Evolutionary conservation across 2,113 vertebrate genomes (phyloP).

Genomic region (Hyaena hyaena): DNA sequence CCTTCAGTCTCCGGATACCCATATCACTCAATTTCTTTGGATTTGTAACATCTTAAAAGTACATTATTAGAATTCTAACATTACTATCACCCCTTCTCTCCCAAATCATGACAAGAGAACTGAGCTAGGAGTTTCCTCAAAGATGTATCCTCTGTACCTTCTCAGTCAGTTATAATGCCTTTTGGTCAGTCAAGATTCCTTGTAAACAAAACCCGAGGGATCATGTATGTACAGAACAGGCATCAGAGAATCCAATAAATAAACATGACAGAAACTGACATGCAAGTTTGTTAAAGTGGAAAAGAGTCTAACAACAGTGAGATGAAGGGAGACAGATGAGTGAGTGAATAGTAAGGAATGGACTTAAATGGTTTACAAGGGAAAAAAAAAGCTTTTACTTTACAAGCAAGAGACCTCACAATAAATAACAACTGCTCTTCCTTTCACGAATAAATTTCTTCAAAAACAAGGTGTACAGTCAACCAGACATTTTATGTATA

Average conservation of each 20-base stretch:
- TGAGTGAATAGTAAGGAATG: constrained; percentile 95
- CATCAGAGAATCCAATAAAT: constrained; percentile 98
- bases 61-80: constrained; percentile 66
- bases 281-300: constrained; percentile 91
- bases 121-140: constrained; percentile 82
- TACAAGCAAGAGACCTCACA: constrained; percentile 97
- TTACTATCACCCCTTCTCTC: constrained; percentile 55
- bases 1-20: constrained; percentile 71
- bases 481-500: constrained; percentile 99
- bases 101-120: constrained; percentile 68
- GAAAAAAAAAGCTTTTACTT: constrained; percentile 91
- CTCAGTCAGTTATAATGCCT: constrained; percentile 86
- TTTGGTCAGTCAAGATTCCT: constrained; percentile 98
- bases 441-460: constrained; percentile 99
- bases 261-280: constrained; percentile 95
- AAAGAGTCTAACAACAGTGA: constrained; percentile 89
- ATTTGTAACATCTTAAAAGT: constrained; percentile 68
- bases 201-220: constrained; percentile 97
- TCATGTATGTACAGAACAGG: constrained; percentile 91
- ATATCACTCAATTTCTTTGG: constrained; percentile 81
- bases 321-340: constrained; percentile 87
- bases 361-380: constrained; percentile 94
- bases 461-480: constrained; percentile 98
- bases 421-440: constrained; percentile 99
- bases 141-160: constrained; percentile 80